Conservation (phyloP, 2,888 invertebrate genomes). For the Drosophila greeni region DNA sequence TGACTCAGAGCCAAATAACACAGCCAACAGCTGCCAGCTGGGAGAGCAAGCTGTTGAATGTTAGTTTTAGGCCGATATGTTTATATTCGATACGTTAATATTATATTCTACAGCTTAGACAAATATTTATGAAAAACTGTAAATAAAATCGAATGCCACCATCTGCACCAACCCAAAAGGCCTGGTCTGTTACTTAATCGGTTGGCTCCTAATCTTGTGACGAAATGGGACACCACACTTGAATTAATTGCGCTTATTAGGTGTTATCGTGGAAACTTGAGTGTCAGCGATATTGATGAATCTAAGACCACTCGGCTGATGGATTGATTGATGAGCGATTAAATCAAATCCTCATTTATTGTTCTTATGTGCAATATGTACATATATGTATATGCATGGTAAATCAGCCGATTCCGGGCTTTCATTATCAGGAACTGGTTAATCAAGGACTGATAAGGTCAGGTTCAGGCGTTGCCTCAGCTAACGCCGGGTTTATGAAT, state of each 20-base stretch:
- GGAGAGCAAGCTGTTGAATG: constrained; percentile 25
- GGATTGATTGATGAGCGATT: constrained; percentile 19
- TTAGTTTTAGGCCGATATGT: constrained; percentile 14
- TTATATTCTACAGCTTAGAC: constrained; percentile 11
- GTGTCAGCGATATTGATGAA: constrained; percentile 12
- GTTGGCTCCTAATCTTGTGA: constrained; percentile 1
- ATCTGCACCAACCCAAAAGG: constrained; percentile 7
- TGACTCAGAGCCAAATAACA: constrained; percentile 39
- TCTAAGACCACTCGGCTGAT: constrained; percentile 11
- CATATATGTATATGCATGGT: neutral
- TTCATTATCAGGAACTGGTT: constrained; percentile 11
- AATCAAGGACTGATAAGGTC: constrained; percentile 12
- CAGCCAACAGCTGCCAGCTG: constrained; percentile 13
- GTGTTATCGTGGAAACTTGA: constrained; percentile 19
- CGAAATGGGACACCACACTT: constrained; percentile 13
- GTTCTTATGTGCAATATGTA: neutral
- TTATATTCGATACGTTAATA: constrained; percentile 27
- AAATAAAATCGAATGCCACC: constrained; percentile 23
- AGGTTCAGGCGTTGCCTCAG: neutral
- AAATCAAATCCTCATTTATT: constrained; percentile 11
- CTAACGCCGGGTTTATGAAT: constrained; percentile 10
- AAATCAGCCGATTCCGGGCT: neutral
- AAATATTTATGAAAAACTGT: constrained; percentile 24
- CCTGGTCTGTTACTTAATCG: neutral
- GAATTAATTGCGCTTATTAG: constrained; percentile 24